Conservation (phyloP, 2,888 invertebrate species). For the Tenodera sinensis region DNA sequence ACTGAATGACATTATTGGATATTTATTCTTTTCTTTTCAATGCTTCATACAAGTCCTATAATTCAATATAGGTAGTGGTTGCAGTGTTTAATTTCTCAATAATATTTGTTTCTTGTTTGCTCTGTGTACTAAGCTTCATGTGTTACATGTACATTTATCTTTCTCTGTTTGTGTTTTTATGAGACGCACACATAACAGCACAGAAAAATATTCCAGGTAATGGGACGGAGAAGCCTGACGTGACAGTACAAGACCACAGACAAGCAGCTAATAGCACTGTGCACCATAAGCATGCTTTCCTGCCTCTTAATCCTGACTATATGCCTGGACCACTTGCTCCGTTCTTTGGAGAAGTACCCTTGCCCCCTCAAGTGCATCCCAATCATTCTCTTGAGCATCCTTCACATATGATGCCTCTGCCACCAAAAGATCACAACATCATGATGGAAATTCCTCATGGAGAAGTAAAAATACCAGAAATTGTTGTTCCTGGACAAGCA, state of each 20-base stretch:
- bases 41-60: not conserved
- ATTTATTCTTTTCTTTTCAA: not conserved
- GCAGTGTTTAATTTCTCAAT: not conserved
- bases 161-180: not conserved
- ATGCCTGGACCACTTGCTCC: not conserved
- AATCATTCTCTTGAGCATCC: not conserved
- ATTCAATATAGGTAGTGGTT: not conserved
- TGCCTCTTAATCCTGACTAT: conserved; percentile 27
- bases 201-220: not conserved
- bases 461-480: not conserved
- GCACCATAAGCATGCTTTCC: conserved; percentile 17
- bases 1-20: not conserved
- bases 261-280: not conserved
- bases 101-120: not conserved
- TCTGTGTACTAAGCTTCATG: not conserved
- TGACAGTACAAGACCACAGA: not conserved
- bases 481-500: not conserved
- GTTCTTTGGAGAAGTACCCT: not conserved
- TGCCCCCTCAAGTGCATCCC: not conserved
- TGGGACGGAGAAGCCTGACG: not conserved
- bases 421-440: not conserved
- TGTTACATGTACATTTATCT: not conserved
- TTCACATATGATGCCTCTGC: not conserved
- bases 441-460: not conserved
- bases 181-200: not conserved